Evolutionary conservation across 2,888 invertebrate genomes (phyloP), one percentile per base, ranked within the genome.

Genomic region (Mimumesa dahlbomi): DNA sequence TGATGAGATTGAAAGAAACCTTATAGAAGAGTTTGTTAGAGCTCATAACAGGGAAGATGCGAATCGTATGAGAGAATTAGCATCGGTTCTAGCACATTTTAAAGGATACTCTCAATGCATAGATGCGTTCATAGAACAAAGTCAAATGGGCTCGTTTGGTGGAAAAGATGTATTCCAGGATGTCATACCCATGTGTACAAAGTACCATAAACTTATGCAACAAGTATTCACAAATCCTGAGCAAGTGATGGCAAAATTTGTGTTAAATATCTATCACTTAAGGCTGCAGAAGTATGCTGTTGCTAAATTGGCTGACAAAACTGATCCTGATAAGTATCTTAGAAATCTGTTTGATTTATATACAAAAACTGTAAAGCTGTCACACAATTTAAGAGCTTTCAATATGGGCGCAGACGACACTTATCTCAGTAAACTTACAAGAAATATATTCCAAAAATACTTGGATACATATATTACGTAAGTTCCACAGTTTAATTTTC

Each of bases 191-290:
- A 91, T 99, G 79, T 98, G 98, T 90, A 94, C 94, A 82, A 95
- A 94, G 86, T 97, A 96, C 90, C 93, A 96, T 89, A 92, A 94
- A 82, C 92, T 95, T 71, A 96, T 97, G 72, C 94, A 94, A 85
- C 94, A 95, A 85, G 98, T 99, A 1, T 99, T 99, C 88, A 94
- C 94, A 4, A 97, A 97, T 89, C 97, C 98, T 0, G 97, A 98
- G 78, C 96, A 97, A 91, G 98, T 99, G 6, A 98, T 99, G 97
- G 96, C 97, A 64, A 99, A 99, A 91, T 97, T 98, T 90, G 96
- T 99, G 45, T 92, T 98, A 14, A 98, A 98, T 88, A 95, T 99
- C 69, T 99, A 97, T 90, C 96, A 97, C 81, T 91, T 97, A 5
- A 96, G 97, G 89, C 91, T 97, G 40, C 94, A 95, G 91, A 96